Evolutionary conservation across 1,140 invertebrate species (phyloP).

Genomic region (Leptopilina boulardi): DNA sequence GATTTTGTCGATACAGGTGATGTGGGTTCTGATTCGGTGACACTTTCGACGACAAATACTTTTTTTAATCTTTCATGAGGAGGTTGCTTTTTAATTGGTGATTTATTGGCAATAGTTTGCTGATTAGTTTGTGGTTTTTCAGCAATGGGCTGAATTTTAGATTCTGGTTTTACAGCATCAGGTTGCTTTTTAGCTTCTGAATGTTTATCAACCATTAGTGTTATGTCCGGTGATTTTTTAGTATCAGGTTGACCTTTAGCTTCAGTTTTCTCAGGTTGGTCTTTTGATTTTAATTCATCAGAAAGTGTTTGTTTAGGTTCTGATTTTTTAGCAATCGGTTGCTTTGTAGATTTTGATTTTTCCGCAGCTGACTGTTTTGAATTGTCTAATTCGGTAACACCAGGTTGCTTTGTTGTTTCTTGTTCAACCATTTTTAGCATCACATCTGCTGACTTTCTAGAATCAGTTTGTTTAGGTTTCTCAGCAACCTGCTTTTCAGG

Average conservation of each 20-base stretch:
- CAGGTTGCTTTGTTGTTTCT: background rate
- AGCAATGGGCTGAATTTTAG: slow-evolving; percentile 35
- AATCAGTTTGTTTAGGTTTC: background rate
- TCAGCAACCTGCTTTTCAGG: background rate
- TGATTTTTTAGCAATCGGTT: background rate
- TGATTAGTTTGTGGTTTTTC: slow-evolving; percentile 43
- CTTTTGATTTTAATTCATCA: slow-evolving; percentile 37
- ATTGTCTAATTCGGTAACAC: background rate
- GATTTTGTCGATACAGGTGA: background rate
- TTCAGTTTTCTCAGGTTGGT: slow-evolving; percentile 17
- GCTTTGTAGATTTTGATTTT: background rate
- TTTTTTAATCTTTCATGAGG: slow-evolving; percentile 28
- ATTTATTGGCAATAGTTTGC: slow-evolving; percentile 35
- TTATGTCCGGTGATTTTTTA: background rate
- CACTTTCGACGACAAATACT: background rate
- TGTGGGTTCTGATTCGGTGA: slow-evolving; percentile 21
- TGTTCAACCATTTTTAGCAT: background rate
- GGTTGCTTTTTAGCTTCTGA: slow-evolving; percentile 36
- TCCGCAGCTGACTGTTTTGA: background rate
- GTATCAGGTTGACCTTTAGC: slow-evolving; percentile 19
- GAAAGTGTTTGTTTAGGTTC: background rate
- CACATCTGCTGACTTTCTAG: slow-evolving; percentile 4
- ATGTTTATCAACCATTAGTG: slow-evolving; percentile 33
- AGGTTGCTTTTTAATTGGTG: background rate
- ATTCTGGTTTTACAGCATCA: slow-evolving; percentile 31